Evolutionary conservation across 2,113 vertebrate genomes (phyloP).

Genomic region (Phyllostomus hastatus): DNA sequence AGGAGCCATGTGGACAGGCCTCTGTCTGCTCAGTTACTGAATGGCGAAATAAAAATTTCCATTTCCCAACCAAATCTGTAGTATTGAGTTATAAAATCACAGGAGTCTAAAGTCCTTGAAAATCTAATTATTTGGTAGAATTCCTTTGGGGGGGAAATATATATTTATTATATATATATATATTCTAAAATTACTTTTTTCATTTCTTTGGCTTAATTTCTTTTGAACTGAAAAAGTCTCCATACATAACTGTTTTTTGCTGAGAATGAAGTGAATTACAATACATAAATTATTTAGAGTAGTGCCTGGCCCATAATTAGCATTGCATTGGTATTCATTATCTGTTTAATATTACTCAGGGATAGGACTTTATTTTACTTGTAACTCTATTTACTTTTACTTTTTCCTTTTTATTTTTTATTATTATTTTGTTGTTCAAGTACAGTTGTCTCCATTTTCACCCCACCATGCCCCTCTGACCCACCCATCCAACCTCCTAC

Average conservation of each 20-base stretch:
- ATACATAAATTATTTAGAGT: background rate
- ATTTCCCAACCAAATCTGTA: background rate
- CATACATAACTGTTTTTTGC: background rate
- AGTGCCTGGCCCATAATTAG: background rate
- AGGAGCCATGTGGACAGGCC: too few species aligned
- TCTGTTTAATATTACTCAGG: background rate
- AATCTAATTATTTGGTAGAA: background rate
- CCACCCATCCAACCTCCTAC: too few species aligned
- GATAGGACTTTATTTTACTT: background rate
- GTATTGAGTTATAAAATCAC: background rate
- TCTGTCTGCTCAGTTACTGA: background rate
- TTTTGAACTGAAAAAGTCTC: background rate
- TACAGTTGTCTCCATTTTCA: too few species aligned
- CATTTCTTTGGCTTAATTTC: background rate
- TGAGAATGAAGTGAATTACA: background rate
- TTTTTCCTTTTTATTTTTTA: too few species aligned
- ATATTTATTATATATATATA: background rate
- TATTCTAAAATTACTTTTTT: background rate
- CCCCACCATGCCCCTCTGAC: too few species aligned
- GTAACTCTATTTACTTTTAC: background rate
- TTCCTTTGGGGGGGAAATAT: background rate
- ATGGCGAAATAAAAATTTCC: background rate
- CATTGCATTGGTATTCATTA: background rate
- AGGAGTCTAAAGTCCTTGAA: background rate
- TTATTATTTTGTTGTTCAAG: too few species aligned